Conservation (phyloP, 1,140 invertebrate species). For the Drosophila sulfurigaster region DNA sequence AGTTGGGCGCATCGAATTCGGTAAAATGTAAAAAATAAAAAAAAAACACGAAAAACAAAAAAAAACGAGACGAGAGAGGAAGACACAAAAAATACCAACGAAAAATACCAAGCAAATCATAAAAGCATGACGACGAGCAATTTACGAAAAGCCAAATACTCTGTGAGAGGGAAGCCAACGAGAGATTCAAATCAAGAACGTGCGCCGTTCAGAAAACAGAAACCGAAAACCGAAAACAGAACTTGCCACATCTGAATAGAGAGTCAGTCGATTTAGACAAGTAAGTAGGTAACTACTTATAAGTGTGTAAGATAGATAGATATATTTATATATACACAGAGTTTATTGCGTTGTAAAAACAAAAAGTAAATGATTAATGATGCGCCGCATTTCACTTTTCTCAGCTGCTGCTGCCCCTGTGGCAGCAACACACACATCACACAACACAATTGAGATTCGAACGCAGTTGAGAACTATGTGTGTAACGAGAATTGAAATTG, state of each 20-base stretch:
- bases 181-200: constrained; percentile 80
- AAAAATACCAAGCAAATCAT: constrained; percentile 82
- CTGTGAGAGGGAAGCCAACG: constrained; percentile 6
- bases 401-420: constrained; percentile 27
- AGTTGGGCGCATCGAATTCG: constrained; percentile 78
- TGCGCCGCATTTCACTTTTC: constrained; percentile 70
- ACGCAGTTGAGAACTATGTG: constrained; percentile 49
- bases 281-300: constrained; percentile 60
- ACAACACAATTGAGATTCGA: constrained; percentile 30
- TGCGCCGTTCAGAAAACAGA: constrained; percentile 50
- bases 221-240: background rate
- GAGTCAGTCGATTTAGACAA: constrained; percentile 47
- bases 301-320: constrained; percentile 3
- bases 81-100: constrained; percentile 34
- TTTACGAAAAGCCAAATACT: constrained; percentile 76
- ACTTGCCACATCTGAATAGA: constrained; percentile 26
- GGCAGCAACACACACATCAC: background rate
- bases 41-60: constrained; percentile 25
- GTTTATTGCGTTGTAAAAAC: constrained; percentile 56
- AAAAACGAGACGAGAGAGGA: constrained; percentile 2
- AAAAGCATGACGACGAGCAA: constrained; percentile 81
- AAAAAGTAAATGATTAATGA: constrained; percentile 82
- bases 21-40: constrained; percentile 48
- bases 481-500: constrained; percentile 5
- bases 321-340: constrained; percentile 6